Conservation (phyloP, 2,113 vertebrate species). For the Hymenochirus boettgeri region DNA sequence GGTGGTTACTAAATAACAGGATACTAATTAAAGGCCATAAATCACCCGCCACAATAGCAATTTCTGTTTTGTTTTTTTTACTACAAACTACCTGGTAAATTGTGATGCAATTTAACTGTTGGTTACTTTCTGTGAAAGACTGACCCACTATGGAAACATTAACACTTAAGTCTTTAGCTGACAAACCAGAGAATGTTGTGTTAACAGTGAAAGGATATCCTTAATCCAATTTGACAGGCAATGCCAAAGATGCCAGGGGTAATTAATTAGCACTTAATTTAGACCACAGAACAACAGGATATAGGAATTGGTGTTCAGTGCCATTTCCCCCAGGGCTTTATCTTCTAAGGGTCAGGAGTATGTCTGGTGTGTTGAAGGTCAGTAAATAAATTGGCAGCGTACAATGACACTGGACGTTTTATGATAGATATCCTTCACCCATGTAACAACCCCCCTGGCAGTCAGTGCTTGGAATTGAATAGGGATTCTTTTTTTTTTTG, state of each 20-base stretch:
- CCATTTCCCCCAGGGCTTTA: conserved; percentile 78
- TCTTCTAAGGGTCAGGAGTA: conserved; percentile 85
- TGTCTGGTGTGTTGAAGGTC: conserved; percentile 72
- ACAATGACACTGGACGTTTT: conserved; percentile 75
- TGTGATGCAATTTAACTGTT: conserved; percentile 33
- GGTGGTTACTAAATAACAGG: conserved; percentile 92
- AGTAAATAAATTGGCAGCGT: conserved; percentile 80
- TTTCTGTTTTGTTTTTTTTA: conserved; percentile 70
- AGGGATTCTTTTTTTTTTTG: conserved; percentile 47
- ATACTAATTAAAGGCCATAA: conserved; percentile 91
- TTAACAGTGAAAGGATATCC: conserved; percentile 76
- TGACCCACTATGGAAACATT: conserved; percentile 43
- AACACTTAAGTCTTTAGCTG: conserved; percentile 47
- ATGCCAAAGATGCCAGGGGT: conserved; percentile 93
- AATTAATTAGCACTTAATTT: conserved; percentile 98
- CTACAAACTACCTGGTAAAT: conserved; percentile 67
- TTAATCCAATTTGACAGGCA: conserved; percentile 92
- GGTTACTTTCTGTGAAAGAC: conserved; percentile 52
- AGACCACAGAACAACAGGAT: conserved; percentile 85
- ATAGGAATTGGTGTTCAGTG: conserved; percentile 76
- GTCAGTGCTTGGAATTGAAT: conserved; percentile 60
- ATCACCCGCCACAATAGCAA: conserved; percentile 84
- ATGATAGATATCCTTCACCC: conserved; percentile 71
- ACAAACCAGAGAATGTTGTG: conserved; percentile 62
- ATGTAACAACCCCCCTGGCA: conserved; percentile 67